Base-by-base conservation (phyloP, 64 coral and sea anemone species). In the Anthopleura sola region DNA sequence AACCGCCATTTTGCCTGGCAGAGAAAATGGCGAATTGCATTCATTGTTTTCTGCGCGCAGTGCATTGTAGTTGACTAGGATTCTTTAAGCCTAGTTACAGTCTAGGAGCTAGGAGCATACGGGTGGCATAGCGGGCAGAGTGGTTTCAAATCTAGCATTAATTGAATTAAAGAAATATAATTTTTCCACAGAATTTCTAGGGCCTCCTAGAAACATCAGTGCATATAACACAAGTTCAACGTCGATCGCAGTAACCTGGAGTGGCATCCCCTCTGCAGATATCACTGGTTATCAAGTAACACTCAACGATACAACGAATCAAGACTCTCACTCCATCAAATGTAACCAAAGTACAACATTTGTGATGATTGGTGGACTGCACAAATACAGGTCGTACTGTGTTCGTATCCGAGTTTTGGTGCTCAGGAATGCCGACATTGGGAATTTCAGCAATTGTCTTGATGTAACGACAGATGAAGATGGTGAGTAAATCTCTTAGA, bases 401-500 rank as follows among this genome's bases (percentile, higher is more conserved):
- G 60, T 40, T 75, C 44, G 88, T 2, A 44, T 56, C 50, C 60
- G 88, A 6, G 24, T 62, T 62, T 24, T 82, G 20, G 66, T 68
- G 19, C 49, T 64, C 21, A 89, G 44, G 2, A 64, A 49, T 32
- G 76, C 53, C 54, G 60, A 31, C 3, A 82, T 34, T n/a, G 80
- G 88, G 55, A 89, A 89, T 17, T 49, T 37, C 36, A 89, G 81
- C 36, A 64, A 83, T 4, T 89, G 88, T 71, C 24, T 44, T 17
- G 37, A 75, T 49, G 31, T 89, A 13, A 84, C 88, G 0, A 89
- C 88, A n/a, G 88, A 84, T 24, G 88, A 89, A 32, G 81, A 83
- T 75, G 81, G 88, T 89, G 46, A 37, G 81, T 20, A 24, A 17
- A n/a, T n/a, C n/a, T n/a, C n/a, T n/a, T n/a, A n/a, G n/a, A n/a